phyloP scores from a whole-genome alignment of 2,888 invertebrate species.

The Serrognathus titanus region DNA sequence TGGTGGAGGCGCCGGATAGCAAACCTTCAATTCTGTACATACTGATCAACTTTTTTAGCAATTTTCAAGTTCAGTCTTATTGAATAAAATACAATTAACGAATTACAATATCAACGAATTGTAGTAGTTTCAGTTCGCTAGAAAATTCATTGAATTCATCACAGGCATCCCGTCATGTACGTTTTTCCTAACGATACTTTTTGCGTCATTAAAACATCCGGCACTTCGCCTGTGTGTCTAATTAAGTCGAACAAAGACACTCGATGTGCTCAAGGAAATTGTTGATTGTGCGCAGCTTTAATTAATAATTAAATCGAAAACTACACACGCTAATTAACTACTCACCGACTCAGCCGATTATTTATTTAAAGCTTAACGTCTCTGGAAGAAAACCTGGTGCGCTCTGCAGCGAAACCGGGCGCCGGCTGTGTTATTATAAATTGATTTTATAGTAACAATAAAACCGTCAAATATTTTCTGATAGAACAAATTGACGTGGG shows the following conservation, averaged over 20 bases:
- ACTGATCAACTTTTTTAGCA: too few species aligned
- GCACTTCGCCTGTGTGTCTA: conserved; percentile 28
- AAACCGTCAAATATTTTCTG: conserved; percentile 8
- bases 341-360: conserved; percentile 29
- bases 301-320: conserved; percentile 45
- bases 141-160: too few species aligned
- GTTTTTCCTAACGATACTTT: too few species aligned
- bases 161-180: too few species aligned
- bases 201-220: not conserved
- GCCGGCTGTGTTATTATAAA: too few species aligned
- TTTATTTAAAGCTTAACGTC: conserved; percentile 21
- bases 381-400: conserved; percentile 2
- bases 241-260: conserved; percentile 43
- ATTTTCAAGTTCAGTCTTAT: too few species aligned
- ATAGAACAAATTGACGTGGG: conserved; percentile 11
- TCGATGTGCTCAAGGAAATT: conserved; percentile 42
- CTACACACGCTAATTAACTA: conserved; percentile 41
- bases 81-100: too few species aligned
- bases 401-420: too few species aligned
- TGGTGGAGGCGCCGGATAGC: too few species aligned
- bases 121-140: too few species aligned
- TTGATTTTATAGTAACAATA: conserved; percentile 6
- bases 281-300: conserved; percentile 44
- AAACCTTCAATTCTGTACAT: too few species aligned
- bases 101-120: too few species aligned